Evolutionary conservation across 1,140 invertebrate species (phyloP).

Genomic region (Gyrodactylus bullatarudis): DNA sequence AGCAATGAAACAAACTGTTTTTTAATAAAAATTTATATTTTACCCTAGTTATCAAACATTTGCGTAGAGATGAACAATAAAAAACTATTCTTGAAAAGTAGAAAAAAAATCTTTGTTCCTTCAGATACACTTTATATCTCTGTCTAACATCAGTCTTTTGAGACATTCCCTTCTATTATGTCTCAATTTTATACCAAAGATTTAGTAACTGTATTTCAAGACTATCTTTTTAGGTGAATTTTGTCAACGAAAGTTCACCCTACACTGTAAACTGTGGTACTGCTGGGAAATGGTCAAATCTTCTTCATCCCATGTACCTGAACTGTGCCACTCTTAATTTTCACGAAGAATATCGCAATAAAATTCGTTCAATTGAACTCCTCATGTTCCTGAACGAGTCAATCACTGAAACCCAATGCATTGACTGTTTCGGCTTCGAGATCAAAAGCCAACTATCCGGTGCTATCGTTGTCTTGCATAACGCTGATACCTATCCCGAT

Average conservation of each 20-base stretch:
- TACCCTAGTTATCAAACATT: no score
- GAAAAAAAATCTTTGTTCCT: no score
- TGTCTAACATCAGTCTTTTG: no score
- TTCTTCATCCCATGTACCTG: constrained; percentile 1
- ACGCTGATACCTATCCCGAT: neutral
- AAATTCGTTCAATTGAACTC: neutral
- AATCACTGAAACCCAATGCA: neutral
- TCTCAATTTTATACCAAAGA: no score
- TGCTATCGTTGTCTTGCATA: neutral
- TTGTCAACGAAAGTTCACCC: neutral
- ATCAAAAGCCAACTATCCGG: constrained; percentile 3
- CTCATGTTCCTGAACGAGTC: neutral
- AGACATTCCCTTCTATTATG: no score
- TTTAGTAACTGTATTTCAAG: no score
- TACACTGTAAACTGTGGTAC: neutral
- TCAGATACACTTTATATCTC: no score
- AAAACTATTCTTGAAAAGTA: no score
- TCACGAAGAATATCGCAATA: neutral
- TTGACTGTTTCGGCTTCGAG: neutral
- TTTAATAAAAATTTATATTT: no score
- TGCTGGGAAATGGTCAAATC: neutral
- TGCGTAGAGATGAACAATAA: no score
- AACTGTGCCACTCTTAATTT: constrained; percentile 4
- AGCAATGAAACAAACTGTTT: no score
- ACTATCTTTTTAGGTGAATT: constrained; percentile 2